These are phyloP conservation scores for Orthosia gothica DNA, from an alignment of 2,888 invertebrate species.

Conservation along the genomic window DNA sequence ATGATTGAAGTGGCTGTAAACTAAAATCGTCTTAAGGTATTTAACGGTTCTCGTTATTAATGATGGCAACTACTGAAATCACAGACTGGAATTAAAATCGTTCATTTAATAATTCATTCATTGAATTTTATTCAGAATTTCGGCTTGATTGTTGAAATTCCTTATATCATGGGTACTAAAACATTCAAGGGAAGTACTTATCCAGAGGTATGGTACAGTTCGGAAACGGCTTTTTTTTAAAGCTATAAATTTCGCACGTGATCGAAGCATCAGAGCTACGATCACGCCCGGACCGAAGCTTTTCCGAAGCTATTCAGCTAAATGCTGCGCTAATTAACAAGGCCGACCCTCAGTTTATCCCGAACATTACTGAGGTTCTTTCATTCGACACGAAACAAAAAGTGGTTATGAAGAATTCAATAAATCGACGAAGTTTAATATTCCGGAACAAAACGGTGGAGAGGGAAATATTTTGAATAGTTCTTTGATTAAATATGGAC, in stretches of 20 bases:
- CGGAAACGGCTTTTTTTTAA: constrained; percentile 64
- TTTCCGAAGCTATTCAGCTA: constrained; percentile 69
- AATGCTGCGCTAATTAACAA: constrained; percentile 75
- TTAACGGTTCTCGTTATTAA: constrained; percentile 27
- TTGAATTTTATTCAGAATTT: constrained; percentile 31
- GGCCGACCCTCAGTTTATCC: constrained; percentile 66
- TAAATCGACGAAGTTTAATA: constrained; percentile 46
- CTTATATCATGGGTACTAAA: constrained; percentile 43
- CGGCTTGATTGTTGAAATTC: constrained; percentile 31
- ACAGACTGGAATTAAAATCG: constrained; percentile 18
- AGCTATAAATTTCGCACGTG: constrained; percentile 81
- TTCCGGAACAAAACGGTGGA: constrained; percentile 30
- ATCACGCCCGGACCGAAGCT: constrained; percentile 60
- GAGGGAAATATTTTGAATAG: constrained; percentile 44
- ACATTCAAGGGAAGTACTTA: constrained; percentile 43
- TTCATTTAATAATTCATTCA: constrained; percentile 35
- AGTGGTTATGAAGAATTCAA: constrained; percentile 50
- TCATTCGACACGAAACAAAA: constrained; percentile 63
- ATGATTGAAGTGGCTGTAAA: constrained; percentile 6
- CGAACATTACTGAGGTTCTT: constrained; percentile 67
- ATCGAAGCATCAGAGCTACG: constrained; percentile 54
- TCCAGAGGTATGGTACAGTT: constrained; percentile 52
- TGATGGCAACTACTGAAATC: constrained; percentile 9
- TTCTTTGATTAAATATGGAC: constrained; percentile 44
- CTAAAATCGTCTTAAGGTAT: constrained; percentile 5